Evolutionary conservation across 1,140 invertebrate genomes (phyloP).

Genomic region (Coelopa frigida): DNA sequence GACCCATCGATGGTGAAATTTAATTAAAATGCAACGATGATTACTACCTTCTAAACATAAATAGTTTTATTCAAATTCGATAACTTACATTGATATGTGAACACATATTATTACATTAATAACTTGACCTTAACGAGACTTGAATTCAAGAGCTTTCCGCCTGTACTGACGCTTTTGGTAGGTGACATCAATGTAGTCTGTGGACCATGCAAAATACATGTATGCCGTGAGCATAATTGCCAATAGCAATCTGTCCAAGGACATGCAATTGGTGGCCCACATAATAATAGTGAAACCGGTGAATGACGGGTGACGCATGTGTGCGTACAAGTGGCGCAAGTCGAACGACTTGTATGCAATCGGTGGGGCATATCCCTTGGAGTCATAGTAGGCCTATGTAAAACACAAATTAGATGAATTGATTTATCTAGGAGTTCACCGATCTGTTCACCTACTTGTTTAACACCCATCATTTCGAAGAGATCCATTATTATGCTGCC

Average conservation of each 20-base stretch:
- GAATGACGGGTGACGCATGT: slow-evolving; percentile 42
- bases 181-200: slow-evolving; percentile 46
- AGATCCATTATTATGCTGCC: slow-evolving; percentile 57
- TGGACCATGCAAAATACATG: slow-evolving; percentile 51
- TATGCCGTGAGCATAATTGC: slow-evolving; percentile 47
- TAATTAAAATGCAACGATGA: too few relatives aligned
- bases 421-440: neutral
- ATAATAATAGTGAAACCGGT: slow-evolving; percentile 35
- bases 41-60: too few relatives aligned
- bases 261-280: slow-evolving; percentile 39
- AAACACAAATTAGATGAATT: neutral
- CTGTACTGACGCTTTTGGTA: slow-evolving; percentile 43
- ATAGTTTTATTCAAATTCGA: too few relatives aligned
- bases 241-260: slow-evolving; percentile 47
- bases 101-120: too few relatives aligned
- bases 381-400: slow-evolving; percentile 27
- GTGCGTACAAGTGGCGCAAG: slow-evolving; percentile 29
- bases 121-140: too few relatives aligned
- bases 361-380: slow-evolving; percentile 25
- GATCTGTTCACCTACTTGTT: slow-evolving; percentile 44
- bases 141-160: slow-evolving; percentile 10
- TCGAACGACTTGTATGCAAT: slow-evolving; percentile 31
- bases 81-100: too few relatives aligned
- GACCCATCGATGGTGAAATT: slow-evolving; percentile 59
- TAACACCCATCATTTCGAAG: slow-evolving; percentile 52